Evolutionary conservation across 1,140 invertebrate genomes (phyloP), one percentile per base, ranked within the genome.

Genomic region (Hormaphis cornu): DNA sequence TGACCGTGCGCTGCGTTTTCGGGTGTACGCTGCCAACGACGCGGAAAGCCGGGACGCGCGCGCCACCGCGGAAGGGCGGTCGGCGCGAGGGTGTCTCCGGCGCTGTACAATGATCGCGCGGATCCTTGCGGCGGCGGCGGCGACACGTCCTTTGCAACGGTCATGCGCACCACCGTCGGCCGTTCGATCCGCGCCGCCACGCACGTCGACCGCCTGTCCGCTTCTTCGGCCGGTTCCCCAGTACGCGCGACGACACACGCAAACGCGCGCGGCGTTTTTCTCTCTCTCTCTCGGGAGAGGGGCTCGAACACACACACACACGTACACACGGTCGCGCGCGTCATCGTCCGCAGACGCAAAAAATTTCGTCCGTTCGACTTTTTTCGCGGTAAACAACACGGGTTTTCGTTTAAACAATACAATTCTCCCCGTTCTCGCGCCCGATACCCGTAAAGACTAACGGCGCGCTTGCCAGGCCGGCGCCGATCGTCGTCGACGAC

Each of bases 91-190:
- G 52, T 44, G 42, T n/a, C n/a, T n/a, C n/a, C 52, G n/a, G n/a
- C n/a, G n/a, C n/a, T n/a, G n/a, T n/a, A n/a, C 5, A 14, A n/a
- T n/a, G n/a, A n/a, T n/a, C n/a, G n/a, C n/a, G n/a, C n/a, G n/a
- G n/a, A n/a, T n/a, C n/a, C n/a, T n/a, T n/a, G n/a, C n/a, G n/a
- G n/a, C n/a, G n/a, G n/a, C n/a, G n/a, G n/a, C n/a, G n/a, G 7
- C 28, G 44, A 44, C 44, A 48, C 44, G 61, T 66, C 59, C 61
- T 66, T 66, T 66, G 61, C 61, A 66, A 66, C 42, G 42, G 61
- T 66, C 61, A 66, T 66, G 61, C 61, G 61, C 61, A 66, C n/a
- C n/a, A n/a, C 61, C 20, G 20, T 2, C 14, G 7, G 42, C 61
- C 28, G 61, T 66, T 66, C 61, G 61, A 66, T 66, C 61, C 44